Conservation (phyloP, 1,140 invertebrate species). For the Anthonomus grandis region DNA sequence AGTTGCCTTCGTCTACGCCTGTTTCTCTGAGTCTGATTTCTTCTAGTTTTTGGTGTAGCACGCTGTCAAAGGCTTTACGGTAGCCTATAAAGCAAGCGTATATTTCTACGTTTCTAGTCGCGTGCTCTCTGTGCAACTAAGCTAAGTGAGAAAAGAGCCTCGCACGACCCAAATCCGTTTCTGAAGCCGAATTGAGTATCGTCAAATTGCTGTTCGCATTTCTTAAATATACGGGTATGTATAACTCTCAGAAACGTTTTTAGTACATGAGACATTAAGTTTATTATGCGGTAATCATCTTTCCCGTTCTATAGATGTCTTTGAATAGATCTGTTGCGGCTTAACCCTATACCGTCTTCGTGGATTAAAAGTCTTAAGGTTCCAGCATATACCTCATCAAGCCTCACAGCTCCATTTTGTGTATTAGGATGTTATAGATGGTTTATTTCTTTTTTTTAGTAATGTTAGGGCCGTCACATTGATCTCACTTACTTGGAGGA, state of each 20-base stretch:
- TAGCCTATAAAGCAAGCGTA: too few species aligned
- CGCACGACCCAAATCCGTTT: slow-evolving; percentile 10
- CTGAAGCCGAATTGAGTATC: slow-evolving; percentile 19
- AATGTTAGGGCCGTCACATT: too few species aligned
- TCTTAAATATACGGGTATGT: neutral
- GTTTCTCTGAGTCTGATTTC: slow-evolving; percentile 10
- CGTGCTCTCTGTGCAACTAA: slow-evolving; percentile 4
- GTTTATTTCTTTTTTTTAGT: too few species aligned
- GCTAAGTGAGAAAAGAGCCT: slow-evolving; percentile 11
- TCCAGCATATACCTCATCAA: too few species aligned
- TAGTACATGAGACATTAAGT: neutral
- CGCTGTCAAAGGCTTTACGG: slow-evolving; percentile 12
- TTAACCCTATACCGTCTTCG: too few species aligned
- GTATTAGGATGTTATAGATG: too few species aligned
- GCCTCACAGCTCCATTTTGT: too few species aligned
- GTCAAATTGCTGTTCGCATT: too few species aligned
- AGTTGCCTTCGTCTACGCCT: neutral
- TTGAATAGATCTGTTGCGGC: too few species aligned
- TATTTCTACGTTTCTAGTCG: slow-evolving; percentile 2
- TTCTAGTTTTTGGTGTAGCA: slow-evolving; percentile 8
- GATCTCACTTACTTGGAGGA: too few species aligned
- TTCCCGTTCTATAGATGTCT: too few species aligned
- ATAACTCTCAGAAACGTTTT: neutral
- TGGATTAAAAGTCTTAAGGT: too few species aligned
- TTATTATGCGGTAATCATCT: neutral